These are phyloP conservation scores for Pygoscelis adeliae DNA, from an alignment of 2,113 vertebrate species.

Conservation along the genomic window DNA sequence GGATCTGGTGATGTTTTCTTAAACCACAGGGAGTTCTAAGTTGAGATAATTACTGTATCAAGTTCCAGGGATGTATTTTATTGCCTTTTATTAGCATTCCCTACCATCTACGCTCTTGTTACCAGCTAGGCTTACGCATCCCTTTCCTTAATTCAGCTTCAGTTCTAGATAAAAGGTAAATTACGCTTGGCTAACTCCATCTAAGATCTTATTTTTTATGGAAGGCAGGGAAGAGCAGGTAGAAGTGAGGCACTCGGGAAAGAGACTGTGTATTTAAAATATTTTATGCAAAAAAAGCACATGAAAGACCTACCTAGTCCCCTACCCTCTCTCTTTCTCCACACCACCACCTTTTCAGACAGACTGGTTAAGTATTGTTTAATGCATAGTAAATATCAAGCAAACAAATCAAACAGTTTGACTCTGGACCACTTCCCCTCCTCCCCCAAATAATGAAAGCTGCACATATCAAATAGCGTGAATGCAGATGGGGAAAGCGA, in stretches of 20 bases:
- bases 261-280: not conserved
- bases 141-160: not conserved
- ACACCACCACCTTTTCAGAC: not conserved
- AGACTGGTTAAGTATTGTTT: not conserved
- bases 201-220: not conserved
- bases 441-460: not conserved
- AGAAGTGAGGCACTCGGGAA: not conserved
- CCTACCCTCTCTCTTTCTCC: not conserved
- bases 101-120: not conserved
- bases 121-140: not conserved
- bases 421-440: not conserved
- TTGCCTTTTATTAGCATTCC: not conserved
- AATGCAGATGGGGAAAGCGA: not conserved
- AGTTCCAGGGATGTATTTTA: not conserved
- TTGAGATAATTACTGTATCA: not conserved
- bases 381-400: accelerated
- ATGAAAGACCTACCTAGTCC: not conserved
- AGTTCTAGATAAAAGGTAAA: not conserved
- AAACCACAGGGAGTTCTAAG: not conserved
- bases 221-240: not conserved
- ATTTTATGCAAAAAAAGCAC: not conserved
- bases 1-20: not conserved
- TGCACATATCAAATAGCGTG: accelerated
- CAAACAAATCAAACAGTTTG: not conserved
- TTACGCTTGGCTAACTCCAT: not conserved